Evolutionary conservation across 2,888 invertebrate genomes (phyloP).

Genomic region (Eremobia ochroleuca): DNA sequence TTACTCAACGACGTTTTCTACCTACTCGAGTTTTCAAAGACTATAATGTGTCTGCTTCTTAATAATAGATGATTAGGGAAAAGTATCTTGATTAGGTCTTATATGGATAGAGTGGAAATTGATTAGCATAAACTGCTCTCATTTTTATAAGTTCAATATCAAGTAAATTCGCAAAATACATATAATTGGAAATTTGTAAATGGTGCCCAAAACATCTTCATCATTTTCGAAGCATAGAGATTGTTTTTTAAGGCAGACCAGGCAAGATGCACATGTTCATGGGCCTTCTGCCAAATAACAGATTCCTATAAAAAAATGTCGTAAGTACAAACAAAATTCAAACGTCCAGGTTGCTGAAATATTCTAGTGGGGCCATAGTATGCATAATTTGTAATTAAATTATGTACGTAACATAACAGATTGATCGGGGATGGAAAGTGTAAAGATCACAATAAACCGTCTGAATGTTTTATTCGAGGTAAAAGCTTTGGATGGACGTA

Average conservation of each 20-base stretch:
- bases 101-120: neutral
- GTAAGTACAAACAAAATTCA: constrained; percentile 35
- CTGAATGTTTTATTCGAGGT: constrained; percentile 87
- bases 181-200: neutral
- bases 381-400: constrained; percentile 64
- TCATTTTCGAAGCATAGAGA: neutral
- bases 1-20: constrained; percentile 71
- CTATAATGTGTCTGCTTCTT: constrained; percentile 45
- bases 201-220: neutral
- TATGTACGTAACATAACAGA: constrained; percentile 56
- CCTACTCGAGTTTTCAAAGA: constrained; percentile 58
- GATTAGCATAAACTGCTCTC: neutral
- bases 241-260: neutral
- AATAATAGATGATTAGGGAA: constrained; percentile 50
- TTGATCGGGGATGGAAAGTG: constrained; percentile 78
- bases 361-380: constrained; percentile 31
- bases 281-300: neutral
- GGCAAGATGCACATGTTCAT: neutral
- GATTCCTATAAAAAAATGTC: neutral
- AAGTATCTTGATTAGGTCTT: neutral
- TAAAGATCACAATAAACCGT: constrained; percentile 87
- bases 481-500: constrained; percentile 86
- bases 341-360: constrained; percentile 33
- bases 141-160: neutral
- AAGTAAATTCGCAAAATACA: neutral